phyloP scores from a whole-genome alignment of 2,797 vertebrate species.

The Diceros bicornis region DNA sequence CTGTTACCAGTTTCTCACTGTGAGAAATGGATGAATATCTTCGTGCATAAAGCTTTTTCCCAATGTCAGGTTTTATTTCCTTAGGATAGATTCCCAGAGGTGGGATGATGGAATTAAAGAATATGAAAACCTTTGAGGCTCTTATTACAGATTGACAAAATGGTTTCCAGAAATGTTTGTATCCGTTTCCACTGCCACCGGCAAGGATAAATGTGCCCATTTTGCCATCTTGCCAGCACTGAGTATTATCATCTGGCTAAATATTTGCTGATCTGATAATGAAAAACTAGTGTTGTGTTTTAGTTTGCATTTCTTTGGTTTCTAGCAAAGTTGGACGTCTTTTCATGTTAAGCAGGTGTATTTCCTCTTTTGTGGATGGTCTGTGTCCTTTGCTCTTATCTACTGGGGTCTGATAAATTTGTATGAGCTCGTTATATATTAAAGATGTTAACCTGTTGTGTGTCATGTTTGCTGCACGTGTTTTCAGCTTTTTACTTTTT shows the following conservation, averaged over 20 bases:
- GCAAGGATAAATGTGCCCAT: accelerated
- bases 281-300: not conserved
- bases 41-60: not conserved
- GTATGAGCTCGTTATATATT: conserved; percentile 58
- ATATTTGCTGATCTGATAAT: not conserved
- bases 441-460: conserved; percentile 64
- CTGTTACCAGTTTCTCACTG: accelerated
- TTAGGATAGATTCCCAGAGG: not conserved
- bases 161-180: not conserved
- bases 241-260: accelerated
- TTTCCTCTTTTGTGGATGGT: conserved; percentile 9
- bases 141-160: not conserved
- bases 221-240: accelerated
- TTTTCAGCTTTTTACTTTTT: not conserved
- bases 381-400: not conserved
- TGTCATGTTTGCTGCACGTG: accelerated
- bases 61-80: not conserved
- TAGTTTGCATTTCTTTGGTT: not conserved
- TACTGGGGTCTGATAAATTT: not conserved
- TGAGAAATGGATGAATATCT: not conserved
- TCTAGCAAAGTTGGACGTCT: not conserved
- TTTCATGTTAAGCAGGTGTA: not conserved
- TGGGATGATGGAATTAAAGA: not conserved
- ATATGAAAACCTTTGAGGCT: not conserved
- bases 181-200: not conserved